Conservation (phyloP, 2,888 invertebrate genomes). For the Oxyteleia sp. region DNA sequence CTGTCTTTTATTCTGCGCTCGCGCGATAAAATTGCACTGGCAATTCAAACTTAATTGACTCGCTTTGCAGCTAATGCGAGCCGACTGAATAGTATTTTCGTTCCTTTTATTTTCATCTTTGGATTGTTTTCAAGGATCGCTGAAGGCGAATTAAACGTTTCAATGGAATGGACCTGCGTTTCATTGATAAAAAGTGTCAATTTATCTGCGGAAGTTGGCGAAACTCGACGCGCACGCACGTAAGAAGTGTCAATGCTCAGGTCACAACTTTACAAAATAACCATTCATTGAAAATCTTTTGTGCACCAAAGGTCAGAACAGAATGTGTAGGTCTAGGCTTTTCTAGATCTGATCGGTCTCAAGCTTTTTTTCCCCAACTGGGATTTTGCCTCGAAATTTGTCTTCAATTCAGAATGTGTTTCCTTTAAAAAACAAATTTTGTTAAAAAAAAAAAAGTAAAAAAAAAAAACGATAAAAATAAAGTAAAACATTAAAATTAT, state of each 20-base stretch:
- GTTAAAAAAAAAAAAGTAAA: no score
- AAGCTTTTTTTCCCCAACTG: not conserved
- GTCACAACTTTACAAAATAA: conserved; percentile 78
- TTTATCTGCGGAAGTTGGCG: conserved; percentile 32
- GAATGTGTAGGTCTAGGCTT: conserved; percentile 80
- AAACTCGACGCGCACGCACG: conserved; percentile 29
- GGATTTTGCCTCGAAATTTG: conserved; percentile 7
- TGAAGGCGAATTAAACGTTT: no score
- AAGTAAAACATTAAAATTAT: no score
- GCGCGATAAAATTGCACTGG: conserved; percentile 65
- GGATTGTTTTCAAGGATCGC: no score
- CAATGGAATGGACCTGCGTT: no score
- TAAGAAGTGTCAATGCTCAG: conserved; percentile 81
- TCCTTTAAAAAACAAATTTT: no score
- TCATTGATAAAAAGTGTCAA: conserved; percentile 42
- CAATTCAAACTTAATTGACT: conserved; percentile 78
- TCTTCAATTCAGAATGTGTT: not conserved
- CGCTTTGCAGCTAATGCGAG: conserved; percentile 75
- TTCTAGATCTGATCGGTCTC: conserved; percentile 74
- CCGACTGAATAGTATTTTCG: conserved; percentile 56
- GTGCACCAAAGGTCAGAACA: conserved; percentile 79
- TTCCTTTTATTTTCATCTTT: conserved; percentile 56
- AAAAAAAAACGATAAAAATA: no score
- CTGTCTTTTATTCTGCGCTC: conserved; percentile 52
- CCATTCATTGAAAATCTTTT: conserved; percentile 81